Evolutionary conservation across 2,888 invertebrate genomes (phyloP).

Genomic region (Bombylius discolor): DNA sequence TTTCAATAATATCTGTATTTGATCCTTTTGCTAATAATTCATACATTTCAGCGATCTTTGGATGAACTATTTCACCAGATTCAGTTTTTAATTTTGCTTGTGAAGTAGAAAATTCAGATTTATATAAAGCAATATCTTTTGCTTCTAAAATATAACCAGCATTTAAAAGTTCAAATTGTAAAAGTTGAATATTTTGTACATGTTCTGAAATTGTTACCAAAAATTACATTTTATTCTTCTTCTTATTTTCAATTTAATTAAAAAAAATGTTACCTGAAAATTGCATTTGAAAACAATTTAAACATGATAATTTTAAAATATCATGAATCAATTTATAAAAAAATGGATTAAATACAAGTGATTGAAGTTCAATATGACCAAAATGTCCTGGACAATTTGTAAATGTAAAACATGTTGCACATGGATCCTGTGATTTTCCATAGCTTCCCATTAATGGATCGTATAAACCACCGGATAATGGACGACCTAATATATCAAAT

Average conservation of each 20-base stretch:
- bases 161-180: constrained; percentile 62
- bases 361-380: constrained; percentile 82
- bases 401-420: constrained; percentile 62
- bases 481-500: constrained; percentile 73
- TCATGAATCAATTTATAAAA: constrained; percentile 61
- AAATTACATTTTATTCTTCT: neutral
- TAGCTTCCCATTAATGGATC: constrained; percentile 62
- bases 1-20: constrained; percentile 14
- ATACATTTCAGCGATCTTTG: constrained; percentile 39
- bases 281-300: constrained; percentile 57
- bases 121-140: constrained; percentile 46
- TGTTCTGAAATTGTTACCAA: constrained; percentile 23
- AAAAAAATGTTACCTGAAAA: constrained; percentile 39
- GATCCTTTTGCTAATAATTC: constrained; percentile 26
- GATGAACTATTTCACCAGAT: constrained; percentile 32
- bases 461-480: constrained; percentile 76
- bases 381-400: constrained; percentile 80
- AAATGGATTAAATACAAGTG: constrained; percentile 83
- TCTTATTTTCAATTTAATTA: neutral
- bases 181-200: constrained; percentile 27
- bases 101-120: constrained; percentile 24
- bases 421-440: constrained; percentile 44
- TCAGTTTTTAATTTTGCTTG: constrained; percentile 23
- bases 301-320: constrained; percentile 55
- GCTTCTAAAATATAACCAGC: constrained; percentile 61